Evolutionary conservation across 2,113 vertebrate genomes (phyloP).

Genomic region (Aramus guarauna): DNA sequence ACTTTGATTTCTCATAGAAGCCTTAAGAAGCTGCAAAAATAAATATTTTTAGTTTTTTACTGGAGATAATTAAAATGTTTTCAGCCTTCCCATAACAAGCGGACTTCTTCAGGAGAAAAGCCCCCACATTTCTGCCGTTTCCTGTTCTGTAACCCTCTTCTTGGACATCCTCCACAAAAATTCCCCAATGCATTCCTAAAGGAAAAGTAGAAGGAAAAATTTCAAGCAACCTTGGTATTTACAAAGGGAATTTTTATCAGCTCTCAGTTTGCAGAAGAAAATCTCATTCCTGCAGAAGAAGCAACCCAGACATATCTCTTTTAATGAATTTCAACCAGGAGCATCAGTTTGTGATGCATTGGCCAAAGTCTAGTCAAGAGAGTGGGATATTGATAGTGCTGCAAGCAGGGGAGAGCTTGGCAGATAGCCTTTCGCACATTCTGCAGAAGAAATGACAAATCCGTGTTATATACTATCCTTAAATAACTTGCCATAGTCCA

Average conservation of each 20-base stretch:
- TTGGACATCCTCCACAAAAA: not conserved
- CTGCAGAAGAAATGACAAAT: not conserved
- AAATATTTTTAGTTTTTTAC: not conserved
- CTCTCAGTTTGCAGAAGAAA: constrained; percentile 16
- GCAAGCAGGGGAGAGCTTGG: not conserved
- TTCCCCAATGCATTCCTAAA: not conserved
- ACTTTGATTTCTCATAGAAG: not conserved
- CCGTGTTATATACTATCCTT: not conserved
- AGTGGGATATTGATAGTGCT: not conserved
- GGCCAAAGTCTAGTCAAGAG: not conserved
- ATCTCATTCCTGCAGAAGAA: not conserved
- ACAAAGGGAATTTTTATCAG: constrained; percentile 40
- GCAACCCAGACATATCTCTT: not conserved
- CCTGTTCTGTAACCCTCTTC: not conserved
- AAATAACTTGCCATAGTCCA: not conserved
- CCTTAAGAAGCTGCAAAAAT: not conserved
- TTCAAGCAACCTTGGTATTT: not conserved
- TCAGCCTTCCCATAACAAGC: not conserved
- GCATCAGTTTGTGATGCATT: not conserved
- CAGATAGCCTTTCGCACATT: not conserved
- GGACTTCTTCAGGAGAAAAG: not conserved
- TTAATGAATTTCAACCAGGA: not conserved
- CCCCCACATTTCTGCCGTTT: not conserved
- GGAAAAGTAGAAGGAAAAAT: not conserved
- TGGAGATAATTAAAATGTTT: not conserved